These are phyloP conservation scores for Melanotaenia boesemani DNA, from an alignment of 2,797 vertebrate genomes.

Conservation along the genomic window DNA sequence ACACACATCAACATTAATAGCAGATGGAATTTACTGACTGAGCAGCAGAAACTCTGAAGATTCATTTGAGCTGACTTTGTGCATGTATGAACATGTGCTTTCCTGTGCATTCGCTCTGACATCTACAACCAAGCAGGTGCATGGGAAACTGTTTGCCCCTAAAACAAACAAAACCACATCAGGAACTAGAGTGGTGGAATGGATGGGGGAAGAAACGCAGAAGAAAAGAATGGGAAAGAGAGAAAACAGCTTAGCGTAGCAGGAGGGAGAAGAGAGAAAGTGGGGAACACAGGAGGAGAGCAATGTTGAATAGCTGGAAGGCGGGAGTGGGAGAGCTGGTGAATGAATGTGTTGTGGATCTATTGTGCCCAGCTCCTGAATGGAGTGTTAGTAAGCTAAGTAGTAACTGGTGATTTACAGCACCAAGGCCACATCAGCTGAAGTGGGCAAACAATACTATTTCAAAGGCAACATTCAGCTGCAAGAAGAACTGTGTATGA, in stretches of 20 bases:
- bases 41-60: slow-evolving; percentile 14
- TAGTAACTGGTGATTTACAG: slow-evolving; percentile 76
- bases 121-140: slow-evolving; percentile 71
- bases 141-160: slow-evolving; percentile 81
- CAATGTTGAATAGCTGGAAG: slow-evolving; percentile 71
- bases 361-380: slow-evolving; percentile 74
- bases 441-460: slow-evolving; percentile 73
- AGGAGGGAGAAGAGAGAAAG: slow-evolving; percentile 65
- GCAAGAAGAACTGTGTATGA: slow-evolving; percentile 34
- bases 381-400: slow-evolving; percentile 80
- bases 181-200: slow-evolving; percentile 64
- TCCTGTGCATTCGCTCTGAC: slow-evolving; percentile 24
- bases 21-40: slow-evolving; percentile 27
- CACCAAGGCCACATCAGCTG: slow-evolving; percentile 68
- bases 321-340: slow-evolving; percentile 56
- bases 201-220: slow-evolving; percentile 47
- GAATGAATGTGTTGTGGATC: slow-evolving; percentile 75
- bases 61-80: slow-evolving; percentile 14
- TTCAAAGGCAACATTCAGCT: slow-evolving; percentile 62
- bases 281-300: slow-evolving; percentile 58
- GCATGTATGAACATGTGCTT: neutral
- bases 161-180: slow-evolving; percentile 79
- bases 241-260: slow-evolving; percentile 72
- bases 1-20: slow-evolving; percentile 4
- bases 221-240: slow-evolving; percentile 64